Conservation (phyloP, 2,888 invertebrate species). For the Eristalinus sepulchralis region DNA sequence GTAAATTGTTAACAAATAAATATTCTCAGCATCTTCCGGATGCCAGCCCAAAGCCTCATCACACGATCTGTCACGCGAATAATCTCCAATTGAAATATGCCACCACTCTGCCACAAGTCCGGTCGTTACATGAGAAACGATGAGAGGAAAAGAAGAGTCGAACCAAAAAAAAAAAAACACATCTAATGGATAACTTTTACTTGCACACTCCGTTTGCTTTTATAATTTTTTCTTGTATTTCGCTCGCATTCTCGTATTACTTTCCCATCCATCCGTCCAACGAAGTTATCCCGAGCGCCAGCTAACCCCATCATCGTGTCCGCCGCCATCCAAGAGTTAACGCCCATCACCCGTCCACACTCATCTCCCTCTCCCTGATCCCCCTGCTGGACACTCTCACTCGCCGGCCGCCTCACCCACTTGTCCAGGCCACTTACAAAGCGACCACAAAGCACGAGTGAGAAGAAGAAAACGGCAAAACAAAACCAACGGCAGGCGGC, state of each 20-base stretch:
- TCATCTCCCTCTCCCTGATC: neutral
- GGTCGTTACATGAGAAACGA: neutral
- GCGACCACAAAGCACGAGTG: constrained; percentile 42
- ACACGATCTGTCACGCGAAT: too few relatives aligned
- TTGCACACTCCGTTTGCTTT: constrained; percentile 15
- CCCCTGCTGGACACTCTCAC: neutral
- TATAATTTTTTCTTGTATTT: constrained; percentile 43
- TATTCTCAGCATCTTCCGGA: too few relatives aligned
- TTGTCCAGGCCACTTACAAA: constrained; percentile 51
- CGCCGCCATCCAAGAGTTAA: neutral
- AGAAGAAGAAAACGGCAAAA: neutral
- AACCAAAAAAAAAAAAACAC: constrained; percentile 10
- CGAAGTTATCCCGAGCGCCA: constrained; percentile 28
- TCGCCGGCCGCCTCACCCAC: neutral
- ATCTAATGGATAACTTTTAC: constrained; percentile 42
- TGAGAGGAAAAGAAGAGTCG: neutral
- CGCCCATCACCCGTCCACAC: neutral
- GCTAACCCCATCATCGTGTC: constrained; percentile 19
- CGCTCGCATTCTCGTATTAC: constrained; percentile 19
- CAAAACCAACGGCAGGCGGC: neutral
- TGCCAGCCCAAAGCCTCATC: too few relatives aligned
- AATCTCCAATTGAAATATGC: neutral
- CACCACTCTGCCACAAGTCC: constrained; percentile 3
- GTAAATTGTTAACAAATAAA: too few relatives aligned
- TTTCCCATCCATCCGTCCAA: neutral